Base-by-base conservation (phyloP, 2,797 vertebrate species). In the Cichlasoma orientale region DNA sequence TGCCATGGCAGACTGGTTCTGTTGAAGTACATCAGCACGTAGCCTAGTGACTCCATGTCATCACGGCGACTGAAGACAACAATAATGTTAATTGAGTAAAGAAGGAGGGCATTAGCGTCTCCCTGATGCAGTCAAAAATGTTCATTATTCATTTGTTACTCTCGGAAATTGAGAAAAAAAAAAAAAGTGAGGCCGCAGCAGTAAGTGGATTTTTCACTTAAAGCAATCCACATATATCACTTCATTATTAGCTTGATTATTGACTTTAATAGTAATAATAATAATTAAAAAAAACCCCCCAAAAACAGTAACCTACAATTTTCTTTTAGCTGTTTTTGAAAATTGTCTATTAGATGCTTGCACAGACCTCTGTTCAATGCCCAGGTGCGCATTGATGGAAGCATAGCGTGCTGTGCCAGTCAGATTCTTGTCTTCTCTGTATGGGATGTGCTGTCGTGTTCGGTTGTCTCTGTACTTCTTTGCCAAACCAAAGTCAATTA, bases 11-110 rank as follows among this genome's bases (percentile, higher is more conserved):
- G 96, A 93, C 98, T 99, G 95, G 98, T 99, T 97, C 98, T 98
- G 97, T 99, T 99, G 95, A 99, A 99, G 95, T 99, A 99, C 98
- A 99, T 99, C 95, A 99, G 96, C 94, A 99, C 98, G 73, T 99
- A 99, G 94, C 98, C 98, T 97, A 99, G 95, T 79, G 98, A 99
- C 92, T 99, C 98, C 98, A 99, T 99, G 92, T 99, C 98, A 95
- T 99, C 98, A 88, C 98, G 97, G 91, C 98, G 98, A 96, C 98
- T 99, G 89, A 56, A 87, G 52, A 92, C 75, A 89, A 77, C 31
- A 63, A 38, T 47, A 50, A 25, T 1, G 5, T 58, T 6, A 66
- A 18, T 58, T 61, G 3, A 76, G 52, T 59, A 85, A 4, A 83
- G 7, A 56, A 56, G 19, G 19, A 36, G 16, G 4, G 4, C 10